These are phyloP conservation scores for Macrostomum lignano DNA, from an alignment of 1,140 invertebrate species.

Conservation along the genomic window DNA sequence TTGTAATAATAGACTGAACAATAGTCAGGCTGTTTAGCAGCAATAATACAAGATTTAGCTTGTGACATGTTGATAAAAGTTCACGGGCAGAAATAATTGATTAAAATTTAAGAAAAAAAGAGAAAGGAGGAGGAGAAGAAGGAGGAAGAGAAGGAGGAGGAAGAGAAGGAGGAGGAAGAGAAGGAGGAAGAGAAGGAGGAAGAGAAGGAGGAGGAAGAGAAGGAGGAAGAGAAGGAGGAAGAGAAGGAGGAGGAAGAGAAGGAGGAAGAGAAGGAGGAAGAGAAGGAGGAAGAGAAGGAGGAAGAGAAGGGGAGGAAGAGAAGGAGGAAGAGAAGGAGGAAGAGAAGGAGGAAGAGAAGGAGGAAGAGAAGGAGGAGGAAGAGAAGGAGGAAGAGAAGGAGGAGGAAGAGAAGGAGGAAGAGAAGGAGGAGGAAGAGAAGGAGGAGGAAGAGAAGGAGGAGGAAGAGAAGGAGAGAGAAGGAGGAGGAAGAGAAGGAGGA, in stretches of 20 bases:
- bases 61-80: too few species aligned
- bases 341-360: neutral
- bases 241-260: constrained; percentile 3
- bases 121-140: neutral
- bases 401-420: neutral
- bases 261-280: constrained; percentile 4
- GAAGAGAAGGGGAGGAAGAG: neutral
- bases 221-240: neutral
- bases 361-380: neutral
- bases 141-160: neutral
- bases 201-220: neutral
- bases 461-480: constrained; percentile 5
- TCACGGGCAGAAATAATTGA: too few species aligned
- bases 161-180: constrained; percentile 7
- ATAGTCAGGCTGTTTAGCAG: too few species aligned
- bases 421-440: neutral
- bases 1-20: too few species aligned
- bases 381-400: neutral
- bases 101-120: constrained; percentile 3
- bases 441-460: constrained; percentile 3
- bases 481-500: too few species aligned
- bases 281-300: constrained; percentile 2
- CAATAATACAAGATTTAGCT: too few species aligned
- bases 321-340: constrained; percentile 2
- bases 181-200: neutral